Evolutionary conservation across 2,888 invertebrate genomes (phyloP), one percentile per base, ranked within the genome.

Genomic region (Prosopocoilus inquinatus): DNA sequence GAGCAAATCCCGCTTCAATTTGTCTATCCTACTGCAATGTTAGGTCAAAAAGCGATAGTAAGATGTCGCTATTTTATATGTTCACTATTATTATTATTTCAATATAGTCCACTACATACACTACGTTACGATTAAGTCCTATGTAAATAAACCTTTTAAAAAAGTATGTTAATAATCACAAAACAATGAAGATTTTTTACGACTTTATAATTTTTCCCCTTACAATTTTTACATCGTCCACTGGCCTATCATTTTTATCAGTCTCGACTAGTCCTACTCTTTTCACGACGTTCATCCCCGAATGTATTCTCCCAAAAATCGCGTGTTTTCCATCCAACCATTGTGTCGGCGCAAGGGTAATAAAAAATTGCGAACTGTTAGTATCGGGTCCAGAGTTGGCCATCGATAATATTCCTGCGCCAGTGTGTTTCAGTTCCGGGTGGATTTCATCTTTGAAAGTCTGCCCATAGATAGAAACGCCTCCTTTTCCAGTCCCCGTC

Each of bases 301-400:
- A 82, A 69, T 88, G 83, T 4, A 97, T 82, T 62, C 97, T 82
- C 65, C 93, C 99, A 79, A 99, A 99, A 72, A 99, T 96, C 2
- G 96, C 85, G 77, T 99, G 98, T 75, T 97, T 97, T 9, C 94
- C 92, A 80, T 99, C 98, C 35, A 99, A 80, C 96, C 98, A 98
- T 69, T 97, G 96, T 0, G 96, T 94, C 1, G 98, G 96, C 0
- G 91, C 96, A 57, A 99, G 78, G 0, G 97, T 96, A 46, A 99
- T 93, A 69, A 98, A 99, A 80, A 99, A 99, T 75, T 99, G 99
- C 32, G 96, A 96, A 2, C 97, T 97, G 76, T 99, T 99, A 4
- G 94, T 89, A 71, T 98, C 87, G 0, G 96, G 96, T 0, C 98
- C 97, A 13, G 96, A 90, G 81, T 99, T 99, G 1, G 99, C 99